Evolutionary conservation across 1,140 invertebrate genomes (phyloP).

Genomic region (Archegozetes longisetosus): DNA sequence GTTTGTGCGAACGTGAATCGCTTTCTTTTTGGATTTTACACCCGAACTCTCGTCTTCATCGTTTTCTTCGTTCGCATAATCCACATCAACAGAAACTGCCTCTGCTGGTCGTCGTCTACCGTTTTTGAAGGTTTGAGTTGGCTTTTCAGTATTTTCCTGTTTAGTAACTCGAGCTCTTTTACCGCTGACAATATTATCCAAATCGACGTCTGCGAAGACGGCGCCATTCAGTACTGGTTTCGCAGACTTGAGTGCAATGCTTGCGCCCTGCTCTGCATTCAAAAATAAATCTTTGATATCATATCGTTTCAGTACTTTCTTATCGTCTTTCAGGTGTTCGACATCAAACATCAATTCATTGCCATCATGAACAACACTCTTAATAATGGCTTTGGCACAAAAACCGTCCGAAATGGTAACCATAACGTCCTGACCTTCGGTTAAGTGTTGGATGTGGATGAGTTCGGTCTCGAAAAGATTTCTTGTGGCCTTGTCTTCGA

Average conservation of each 20-base stretch:
- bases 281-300: slow-evolving; percentile 10
- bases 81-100: background rate
- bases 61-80: background rate
- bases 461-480: slow-evolving; percentile 18
- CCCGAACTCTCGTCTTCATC: background rate
- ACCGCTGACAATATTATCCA: slow-evolving; percentile 16
- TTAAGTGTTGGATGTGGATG: slow-evolving; percentile 8
- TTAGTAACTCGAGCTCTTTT: slow-evolving; percentile 4
- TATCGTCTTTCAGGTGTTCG: background rate
- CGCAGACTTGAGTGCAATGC: background rate
- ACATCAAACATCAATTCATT: slow-evolving; percentile 6
- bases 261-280: slow-evolving; percentile 2
- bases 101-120: background rate
- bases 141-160: background rate
- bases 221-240: background rate
- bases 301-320: background rate
- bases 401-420: slow-evolving; percentile 15
- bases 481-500: slow-evolving; percentile 20
- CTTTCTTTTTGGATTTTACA: background rate
- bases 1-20: background rate
- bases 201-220: slow-evolving; percentile 16
- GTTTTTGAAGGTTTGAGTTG: background rate
- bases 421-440: slow-evolving; percentile 12
- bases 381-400: slow-evolving; percentile 9
- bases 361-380: background rate